Evolutionary conservation across 2,888 invertebrate species (phyloP).

Genomic region (Taphrorychus bicolor): DNA sequence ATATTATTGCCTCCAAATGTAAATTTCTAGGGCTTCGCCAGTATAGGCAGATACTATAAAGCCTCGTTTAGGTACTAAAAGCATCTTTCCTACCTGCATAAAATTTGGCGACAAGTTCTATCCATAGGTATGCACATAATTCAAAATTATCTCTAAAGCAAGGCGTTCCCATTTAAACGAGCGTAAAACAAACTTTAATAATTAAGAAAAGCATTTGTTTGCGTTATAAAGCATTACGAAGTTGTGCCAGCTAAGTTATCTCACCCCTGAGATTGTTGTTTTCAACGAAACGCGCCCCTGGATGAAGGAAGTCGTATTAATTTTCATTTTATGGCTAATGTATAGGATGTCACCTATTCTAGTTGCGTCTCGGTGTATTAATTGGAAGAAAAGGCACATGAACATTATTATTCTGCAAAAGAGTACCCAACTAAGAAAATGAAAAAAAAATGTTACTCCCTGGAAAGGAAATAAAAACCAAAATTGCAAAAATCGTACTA

Average conservation of each 20-base stretch:
- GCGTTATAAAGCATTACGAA: conserved; percentile 38
- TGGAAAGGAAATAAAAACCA: no score
- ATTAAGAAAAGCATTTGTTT: conserved; percentile 40
- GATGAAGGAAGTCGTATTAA: conserved; percentile 28
- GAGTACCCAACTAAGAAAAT: no score
- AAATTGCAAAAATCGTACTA: no score
- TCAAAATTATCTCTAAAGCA: conserved; percentile 40
- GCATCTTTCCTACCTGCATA: no score
- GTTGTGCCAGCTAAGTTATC: conserved; percentile 33
- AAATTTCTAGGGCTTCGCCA: no score
- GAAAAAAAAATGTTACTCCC: no score
- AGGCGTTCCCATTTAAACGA: conserved; percentile 30
- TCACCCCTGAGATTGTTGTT: conserved; percentile 35
- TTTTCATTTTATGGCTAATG: conserved; percentile 31
- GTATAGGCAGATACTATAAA: no score
- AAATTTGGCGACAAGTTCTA: conserved; percentile 9
- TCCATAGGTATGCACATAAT: no score
- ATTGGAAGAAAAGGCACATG: no score
- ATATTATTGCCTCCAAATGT: background rate
- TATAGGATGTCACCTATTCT: conserved; percentile 11
- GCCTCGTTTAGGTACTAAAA: no score
- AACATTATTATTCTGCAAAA: no score
- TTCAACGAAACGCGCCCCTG: conserved; percentile 16
- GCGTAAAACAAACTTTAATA: conserved; percentile 41
- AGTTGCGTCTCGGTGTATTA: no score